Base-by-base conservation (phyloP, 2,113 vertebrate species). In the Scopus umbretta region DNA sequence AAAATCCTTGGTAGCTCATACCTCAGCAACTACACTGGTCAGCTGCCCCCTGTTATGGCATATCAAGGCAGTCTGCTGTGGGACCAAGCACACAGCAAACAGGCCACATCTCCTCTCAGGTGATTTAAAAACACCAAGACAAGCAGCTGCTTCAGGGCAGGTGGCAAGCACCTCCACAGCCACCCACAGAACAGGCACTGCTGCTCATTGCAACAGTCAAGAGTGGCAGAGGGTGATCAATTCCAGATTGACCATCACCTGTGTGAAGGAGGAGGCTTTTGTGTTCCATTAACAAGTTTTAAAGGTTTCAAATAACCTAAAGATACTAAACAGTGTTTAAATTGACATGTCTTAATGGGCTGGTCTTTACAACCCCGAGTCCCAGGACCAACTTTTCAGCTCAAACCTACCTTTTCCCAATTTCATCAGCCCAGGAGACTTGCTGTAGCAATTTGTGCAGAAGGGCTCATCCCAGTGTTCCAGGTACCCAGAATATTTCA, bases 401-500 rank as follows among this genome's bases (percentile, higher is more conserved):
- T 32, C 52, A 43, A 63, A 94, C 97, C 88, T 87, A 99, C 99
- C 99, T 98, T 96, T 97, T 52, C 99, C 99, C 10, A 99, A 97
- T 92, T 99, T 99, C 99, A 99, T 98, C 68, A 99, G 98, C 11
- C 30, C 88, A 8, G 98, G 98, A 72, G 94, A 89, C 76, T 96
- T 98, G 43, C 90, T 40, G 78, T 95, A 81, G 53, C 62, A 95
- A 12, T 97, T 99, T 16, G 98, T 98, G 86, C 99, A 99, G 92
- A 99, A 99, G 43, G 99, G 99, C 34, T 94, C 89, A 61, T 98
- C 98, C 9, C 96, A 96, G 70, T 99, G 97, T 70, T 99, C 99
- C 97, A 99, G 95, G 52, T 98, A 99, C 2, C 98, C 99, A 1
- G 98, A 99, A 92, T 98, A 99, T 93, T 98, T 98, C 88, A 99